Evolutionary conservation across 2,888 invertebrate species (phyloP), one percentile per base, ranked within the genome.

Genomic region (Chironomus riparius): DNA sequence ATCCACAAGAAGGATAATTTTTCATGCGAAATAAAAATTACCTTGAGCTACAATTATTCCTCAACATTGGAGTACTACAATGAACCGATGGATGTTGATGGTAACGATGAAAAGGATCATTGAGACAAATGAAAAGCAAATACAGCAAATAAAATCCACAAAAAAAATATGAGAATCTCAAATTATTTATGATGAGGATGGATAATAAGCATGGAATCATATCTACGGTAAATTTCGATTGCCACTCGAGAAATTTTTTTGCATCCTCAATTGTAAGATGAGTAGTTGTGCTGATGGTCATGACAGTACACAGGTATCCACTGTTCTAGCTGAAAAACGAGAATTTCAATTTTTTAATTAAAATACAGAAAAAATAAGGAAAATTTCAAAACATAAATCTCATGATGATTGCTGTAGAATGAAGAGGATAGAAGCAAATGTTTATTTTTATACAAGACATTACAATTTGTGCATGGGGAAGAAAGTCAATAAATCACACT

Each of bases 321-420:
- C 5, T 28, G 12, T 24, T 62, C 22, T 22, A 65, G 18, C 2
- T 65, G 10, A 10, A 22, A 12, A 22, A 18, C 38, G n/a, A n/a
- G n/a, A 18, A 47, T 70, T 56, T 56, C 18, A 56, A 56, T 56
- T 47, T 70, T 56, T 56, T 56, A 56, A 56, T 56, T 56, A 56
- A 56, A 56, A 56, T 18, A 5, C n/a, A 7, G 7, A 15, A 56
- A 56, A 18, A 50, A 50, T 15, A 50, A 15, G 15, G 50, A 69
- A 69, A 69, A 70, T 70, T 47, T n/a, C 47, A 47, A n/a, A 70
- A 70, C 70, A 70, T 70, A 70, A 70, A 70, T 70, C 70, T 47
- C 68, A 62, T 68, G 15, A 38, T 38, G 38, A 38, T 38, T 38
- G 38, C 38, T 38, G 38, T 38, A 38, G 10, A 38, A 38, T 38